These are phyloP conservation scores for Karalla daura DNA, from an alignment of 2,797 vertebrate genomes.

Conservation along the genomic window DNA sequence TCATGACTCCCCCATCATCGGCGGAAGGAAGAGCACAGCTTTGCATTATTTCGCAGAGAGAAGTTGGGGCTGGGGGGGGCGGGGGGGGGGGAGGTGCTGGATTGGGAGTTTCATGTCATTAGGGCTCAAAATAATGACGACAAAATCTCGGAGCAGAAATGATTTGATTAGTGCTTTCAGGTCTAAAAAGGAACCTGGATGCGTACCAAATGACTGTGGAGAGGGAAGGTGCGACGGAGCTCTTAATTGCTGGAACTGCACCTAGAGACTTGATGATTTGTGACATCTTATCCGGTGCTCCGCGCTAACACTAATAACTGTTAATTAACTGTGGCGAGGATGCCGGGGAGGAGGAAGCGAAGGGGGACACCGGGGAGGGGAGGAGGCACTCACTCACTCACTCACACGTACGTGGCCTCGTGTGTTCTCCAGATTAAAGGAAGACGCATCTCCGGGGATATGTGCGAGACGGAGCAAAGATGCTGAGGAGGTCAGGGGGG, in stretches of 20 bases:
- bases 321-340: conserved; percentile 98
- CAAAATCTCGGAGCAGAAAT: conserved; percentile 92
- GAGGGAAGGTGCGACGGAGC: conserved; percentile 92
- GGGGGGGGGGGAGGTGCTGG: conserved; percentile 74
- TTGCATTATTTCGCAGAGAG: conserved; percentile 73
- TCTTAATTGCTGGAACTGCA: conserved; percentile 98
- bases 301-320: conserved; percentile 97
- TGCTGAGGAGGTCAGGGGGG: conserved; percentile 69
- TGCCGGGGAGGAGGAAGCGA: conserved; percentile 77
- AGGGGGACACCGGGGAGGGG: background rate
- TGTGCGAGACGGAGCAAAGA: conserved; percentile 64
- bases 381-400: conserved; percentile 39
- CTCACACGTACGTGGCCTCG: conserved; percentile 61
- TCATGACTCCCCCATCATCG: conserved; percentile 84
- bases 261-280: conserved; percentile 98
- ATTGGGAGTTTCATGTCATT: conserved; percentile 87
- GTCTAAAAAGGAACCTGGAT: conserved; percentile 96
- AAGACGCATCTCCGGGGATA: conserved; percentile 74
- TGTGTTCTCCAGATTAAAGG: conserved; percentile 93
- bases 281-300: conserved; percentile 95
- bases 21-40: conserved; percentile 78
- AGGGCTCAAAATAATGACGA: conserved; percentile 93
- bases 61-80: conserved; percentile 62
- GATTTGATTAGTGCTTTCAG: conserved; percentile 98
- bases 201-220: conserved; percentile 91